Conservation (phyloP, 2,888 invertebrate genomes). For the Ectobius pallidus region DNA sequence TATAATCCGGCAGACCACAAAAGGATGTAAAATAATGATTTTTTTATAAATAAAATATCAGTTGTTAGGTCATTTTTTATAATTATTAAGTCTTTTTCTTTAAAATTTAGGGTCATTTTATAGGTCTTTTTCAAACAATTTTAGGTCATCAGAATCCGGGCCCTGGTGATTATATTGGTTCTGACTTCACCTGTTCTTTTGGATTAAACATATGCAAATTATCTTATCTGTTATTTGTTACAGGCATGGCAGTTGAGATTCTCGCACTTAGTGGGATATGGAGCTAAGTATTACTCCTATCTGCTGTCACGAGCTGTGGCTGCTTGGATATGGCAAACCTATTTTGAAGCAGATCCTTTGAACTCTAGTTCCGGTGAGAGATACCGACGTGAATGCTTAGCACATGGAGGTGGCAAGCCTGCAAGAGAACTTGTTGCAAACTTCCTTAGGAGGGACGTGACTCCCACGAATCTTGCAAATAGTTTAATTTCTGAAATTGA, state of each 20-base stretch:
- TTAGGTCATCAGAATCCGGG: too few relatives aligned
- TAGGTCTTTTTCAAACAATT: too few relatives aligned
- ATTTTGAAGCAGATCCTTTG: constrained; percentile 81
- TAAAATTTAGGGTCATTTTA: too few relatives aligned
- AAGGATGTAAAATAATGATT: too few relatives aligned
- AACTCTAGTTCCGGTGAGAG: constrained; percentile 77
- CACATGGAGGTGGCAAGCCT: constrained; percentile 87
- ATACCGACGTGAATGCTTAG: constrained; percentile 76
- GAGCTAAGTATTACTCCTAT: constrained; percentile 98
- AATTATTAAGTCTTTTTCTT: too few relatives aligned
- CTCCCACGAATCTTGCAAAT: constrained; percentile 75
- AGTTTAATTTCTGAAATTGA: constrained; percentile 78
- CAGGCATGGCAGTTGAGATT: constrained; percentile 96
- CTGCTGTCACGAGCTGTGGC: constrained; percentile 93
- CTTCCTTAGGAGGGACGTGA: constrained; percentile 78
- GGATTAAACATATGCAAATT: too few relatives aligned
- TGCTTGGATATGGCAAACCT: constrained; percentile 89
- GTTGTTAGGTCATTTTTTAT: too few relatives aligned
- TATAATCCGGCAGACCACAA: too few relatives aligned
- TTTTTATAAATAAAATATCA: too few relatives aligned
- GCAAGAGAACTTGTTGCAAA: constrained; percentile 78
- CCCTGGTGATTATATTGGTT: too few relatives aligned
- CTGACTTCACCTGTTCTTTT: too few relatives aligned
- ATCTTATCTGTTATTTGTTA: too few relatives aligned
- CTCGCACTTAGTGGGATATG: constrained; percentile 96